Conservation (phyloP, 2,113 vertebrate genomes). For the Caracal caracal region DNA sequence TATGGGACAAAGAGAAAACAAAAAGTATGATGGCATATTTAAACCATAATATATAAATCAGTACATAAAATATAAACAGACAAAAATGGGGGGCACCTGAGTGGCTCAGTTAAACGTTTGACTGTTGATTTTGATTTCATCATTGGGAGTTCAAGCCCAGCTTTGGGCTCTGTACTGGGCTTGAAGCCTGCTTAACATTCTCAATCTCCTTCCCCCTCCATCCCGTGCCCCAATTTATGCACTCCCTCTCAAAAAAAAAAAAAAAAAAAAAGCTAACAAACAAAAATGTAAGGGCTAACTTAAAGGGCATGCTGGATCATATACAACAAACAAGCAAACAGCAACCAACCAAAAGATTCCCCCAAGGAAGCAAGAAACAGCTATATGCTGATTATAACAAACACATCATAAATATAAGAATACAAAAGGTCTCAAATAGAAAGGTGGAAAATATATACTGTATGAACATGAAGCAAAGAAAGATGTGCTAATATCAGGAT, state of each 20-base stretch:
- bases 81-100: background rate
- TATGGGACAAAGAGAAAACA: background rate
- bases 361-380: background rate
- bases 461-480: background rate
- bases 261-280: background rate
- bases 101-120: no score
- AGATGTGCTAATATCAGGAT: background rate
- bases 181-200: no score
- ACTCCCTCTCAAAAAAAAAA: no score
- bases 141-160: no score
- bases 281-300: background rate
- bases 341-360: background rate
- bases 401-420: background rate
- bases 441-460: background rate
- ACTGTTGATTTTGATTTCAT: no score
- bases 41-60: background rate
- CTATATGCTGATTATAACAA: background rate
- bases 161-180: no score
- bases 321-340: background rate
- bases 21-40: background rate
- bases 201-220: no score
- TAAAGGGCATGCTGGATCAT: background rate
- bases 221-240: no score
- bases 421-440: background rate
- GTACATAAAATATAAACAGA: background rate